These are phyloP conservation scores for Nineta flava DNA, from an alignment of 2,888 invertebrate species.

Conservation along the genomic window DNA sequence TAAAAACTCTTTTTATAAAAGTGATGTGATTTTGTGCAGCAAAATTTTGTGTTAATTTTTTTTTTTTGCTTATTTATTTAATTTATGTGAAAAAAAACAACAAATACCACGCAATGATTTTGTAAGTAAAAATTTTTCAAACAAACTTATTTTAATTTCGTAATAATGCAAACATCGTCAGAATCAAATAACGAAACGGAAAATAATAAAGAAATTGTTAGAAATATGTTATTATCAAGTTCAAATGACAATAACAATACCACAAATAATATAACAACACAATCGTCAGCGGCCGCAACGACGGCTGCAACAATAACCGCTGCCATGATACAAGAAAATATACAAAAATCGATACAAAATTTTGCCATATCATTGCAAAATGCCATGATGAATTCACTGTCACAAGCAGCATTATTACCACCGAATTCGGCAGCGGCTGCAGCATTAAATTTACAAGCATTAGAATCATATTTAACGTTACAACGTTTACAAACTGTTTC, in stretches of 20 bases:
- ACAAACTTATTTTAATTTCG: neutral
- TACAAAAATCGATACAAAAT: constrained; percentile 43
- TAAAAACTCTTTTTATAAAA: no score
- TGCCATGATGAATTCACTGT: constrained; percentile 69
- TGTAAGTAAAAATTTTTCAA: no score
- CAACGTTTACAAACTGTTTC: constrained; percentile 60
- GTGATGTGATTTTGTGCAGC: no score
- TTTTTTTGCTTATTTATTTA: no score
- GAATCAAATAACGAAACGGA: neutral
- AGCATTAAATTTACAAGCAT: constrained; percentile 68
- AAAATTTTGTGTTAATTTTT: no score
- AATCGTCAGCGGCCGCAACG: neutral
- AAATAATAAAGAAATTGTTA: neutral
- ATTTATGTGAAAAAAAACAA: no score
- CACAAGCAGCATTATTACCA: constrained; percentile 67
- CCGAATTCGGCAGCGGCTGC: constrained; percentile 72
- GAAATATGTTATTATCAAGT: constrained; percentile 2
- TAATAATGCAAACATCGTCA: constrained; percentile 4
- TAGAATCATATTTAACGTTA: constrained; percentile 71
- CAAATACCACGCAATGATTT: no score
- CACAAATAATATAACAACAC: neutral
- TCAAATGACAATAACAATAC: neutral
- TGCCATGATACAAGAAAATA: constrained; percentile 45
- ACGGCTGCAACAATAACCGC: constrained; percentile 28
- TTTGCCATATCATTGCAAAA: constrained; percentile 70